Evolutionary conservation across 53 echinoderm and acorn worm genomes (phyloP).

Genomic region (Patiria pectinifera): DNA sequence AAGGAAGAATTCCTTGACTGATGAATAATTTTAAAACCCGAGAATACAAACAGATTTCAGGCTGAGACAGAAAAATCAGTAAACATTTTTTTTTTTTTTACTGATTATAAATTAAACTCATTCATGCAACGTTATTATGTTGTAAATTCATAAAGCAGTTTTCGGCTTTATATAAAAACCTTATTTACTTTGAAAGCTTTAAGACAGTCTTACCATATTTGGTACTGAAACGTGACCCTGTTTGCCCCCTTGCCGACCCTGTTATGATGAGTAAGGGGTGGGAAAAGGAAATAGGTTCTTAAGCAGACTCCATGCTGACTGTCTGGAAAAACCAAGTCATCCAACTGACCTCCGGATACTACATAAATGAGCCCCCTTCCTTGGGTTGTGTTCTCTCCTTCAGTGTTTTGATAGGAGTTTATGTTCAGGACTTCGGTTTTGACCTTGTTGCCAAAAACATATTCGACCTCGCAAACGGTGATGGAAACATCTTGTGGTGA

Average conservation of each 20-base stretch:
- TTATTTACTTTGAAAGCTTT: not conserved
- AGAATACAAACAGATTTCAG: too few relatives aligned
- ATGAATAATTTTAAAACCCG: too few relatives aligned
- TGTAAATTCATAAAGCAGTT: not conserved
- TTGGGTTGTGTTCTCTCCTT: not conserved
- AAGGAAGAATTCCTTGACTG: too few relatives aligned
- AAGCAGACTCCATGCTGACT: slow-evolving; percentile 44
- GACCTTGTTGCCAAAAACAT: too few relatives aligned
- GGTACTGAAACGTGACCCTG: not conserved
- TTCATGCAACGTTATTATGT: too few relatives aligned
- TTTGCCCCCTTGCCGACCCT: not conserved
- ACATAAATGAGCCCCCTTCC: not conserved
- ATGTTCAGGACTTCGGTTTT: not conserved
- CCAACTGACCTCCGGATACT: slow-evolving; percentile 42
- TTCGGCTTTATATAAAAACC: not conserved
- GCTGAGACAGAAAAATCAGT: too few relatives aligned
- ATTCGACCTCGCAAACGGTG: too few relatives aligned
- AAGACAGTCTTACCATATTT: slow-evolving; percentile 3
- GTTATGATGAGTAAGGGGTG: slow-evolving; percentile 49
- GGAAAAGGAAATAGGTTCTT: slow-evolving; percentile 46
- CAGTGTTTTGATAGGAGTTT: not conserved
- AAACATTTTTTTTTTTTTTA: too few relatives aligned
- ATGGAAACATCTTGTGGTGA: too few relatives aligned
- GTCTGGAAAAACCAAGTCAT: slow-evolving; percentile 34
- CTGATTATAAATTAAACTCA: too few relatives aligned